Conservation (phyloP, 2,113 vertebrate species). For the Cyrtonyx montezumae region DNA sequence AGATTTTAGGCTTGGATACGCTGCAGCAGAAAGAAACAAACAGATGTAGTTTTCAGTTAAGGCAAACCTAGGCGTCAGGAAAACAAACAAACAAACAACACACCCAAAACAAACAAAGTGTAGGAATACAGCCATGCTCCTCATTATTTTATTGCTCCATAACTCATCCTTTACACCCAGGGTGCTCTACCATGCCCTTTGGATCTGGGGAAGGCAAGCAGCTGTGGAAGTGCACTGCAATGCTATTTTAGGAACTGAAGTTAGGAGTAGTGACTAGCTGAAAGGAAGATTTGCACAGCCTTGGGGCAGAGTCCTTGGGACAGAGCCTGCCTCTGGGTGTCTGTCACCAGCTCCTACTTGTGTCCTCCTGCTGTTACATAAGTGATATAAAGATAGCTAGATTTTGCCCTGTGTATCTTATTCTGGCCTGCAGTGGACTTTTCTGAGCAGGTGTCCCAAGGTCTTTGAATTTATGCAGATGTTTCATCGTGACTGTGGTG, state of each 20-base stretch:
- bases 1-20: background rate
- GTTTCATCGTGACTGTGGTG: background rate
- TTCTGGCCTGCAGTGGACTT: background rate
- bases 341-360: background rate
- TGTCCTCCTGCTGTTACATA: background rate
- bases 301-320: background rate
- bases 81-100: background rate
- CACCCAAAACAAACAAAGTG: background rate
- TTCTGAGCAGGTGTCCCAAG: background rate
- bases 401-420: background rate
- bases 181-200: background rate
- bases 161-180: background rate
- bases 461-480: background rate
- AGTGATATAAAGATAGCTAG: background rate
- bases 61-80: background rate
- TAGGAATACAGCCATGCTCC: background rate
- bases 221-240: background rate
- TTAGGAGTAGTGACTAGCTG: background rate
- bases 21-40: background rate
- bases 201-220: background rate
- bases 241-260: background rate
- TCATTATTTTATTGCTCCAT: background rate
- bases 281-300: background rate
- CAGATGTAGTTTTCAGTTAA: background rate
- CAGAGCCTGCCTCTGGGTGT: background rate